Conservation (phyloP, 2,797 vertebrate genomes). For the Chlorospingus semifuscus region DNA sequence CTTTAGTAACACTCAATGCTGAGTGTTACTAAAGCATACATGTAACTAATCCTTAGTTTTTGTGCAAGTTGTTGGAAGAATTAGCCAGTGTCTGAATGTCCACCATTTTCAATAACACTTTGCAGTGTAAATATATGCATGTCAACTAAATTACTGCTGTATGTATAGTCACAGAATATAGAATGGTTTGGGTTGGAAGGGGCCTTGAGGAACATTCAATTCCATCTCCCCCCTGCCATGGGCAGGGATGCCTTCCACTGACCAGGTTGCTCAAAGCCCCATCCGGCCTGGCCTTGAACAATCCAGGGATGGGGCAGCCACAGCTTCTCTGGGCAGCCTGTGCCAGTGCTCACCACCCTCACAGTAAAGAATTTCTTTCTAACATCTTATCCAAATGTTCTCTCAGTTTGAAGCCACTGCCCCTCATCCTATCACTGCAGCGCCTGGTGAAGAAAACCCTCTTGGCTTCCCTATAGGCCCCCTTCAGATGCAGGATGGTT, state of each 20-base stretch:
- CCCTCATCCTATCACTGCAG: not conserved
- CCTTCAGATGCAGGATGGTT: not conserved
- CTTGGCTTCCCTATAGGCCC: not conserved
- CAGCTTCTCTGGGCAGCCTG: not conserved
- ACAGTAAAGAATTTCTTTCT: not conserved
- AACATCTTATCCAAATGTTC: not conserved
- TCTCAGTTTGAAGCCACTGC: not conserved
- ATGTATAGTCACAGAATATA: no score
- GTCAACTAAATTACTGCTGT: not conserved
- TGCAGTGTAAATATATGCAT: accelerated
- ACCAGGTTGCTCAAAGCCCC: not conserved
- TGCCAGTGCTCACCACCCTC: not conserved
- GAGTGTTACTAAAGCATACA: not conserved
- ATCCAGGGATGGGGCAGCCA: not conserved
- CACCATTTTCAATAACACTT: not conserved
- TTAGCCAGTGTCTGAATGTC: not conserved
- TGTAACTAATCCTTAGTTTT: not conserved
- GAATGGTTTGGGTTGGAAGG: not conserved
- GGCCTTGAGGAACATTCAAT: not conserved
- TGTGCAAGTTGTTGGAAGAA: not conserved
- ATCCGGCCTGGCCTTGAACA: not conserved
- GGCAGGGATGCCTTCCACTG: not conserved
- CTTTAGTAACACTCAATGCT: not conserved
- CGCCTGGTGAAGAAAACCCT: not conserved
- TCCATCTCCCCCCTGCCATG: accelerated